Conservation (phyloP, 2,888 invertebrate genomes). For the Netelia melanura region DNA sequence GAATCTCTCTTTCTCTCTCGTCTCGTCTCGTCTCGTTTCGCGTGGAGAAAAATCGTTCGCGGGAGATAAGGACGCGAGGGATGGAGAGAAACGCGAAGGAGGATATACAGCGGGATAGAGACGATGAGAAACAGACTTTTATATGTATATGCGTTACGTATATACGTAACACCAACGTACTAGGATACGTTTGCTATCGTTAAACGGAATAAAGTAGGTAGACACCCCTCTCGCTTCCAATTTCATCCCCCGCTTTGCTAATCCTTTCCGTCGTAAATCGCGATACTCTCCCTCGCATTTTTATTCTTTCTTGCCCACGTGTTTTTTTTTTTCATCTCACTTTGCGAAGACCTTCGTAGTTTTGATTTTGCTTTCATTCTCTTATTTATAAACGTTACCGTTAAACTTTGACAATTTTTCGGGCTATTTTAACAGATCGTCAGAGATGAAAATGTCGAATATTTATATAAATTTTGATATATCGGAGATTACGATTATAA, state of each 20-base stretch:
- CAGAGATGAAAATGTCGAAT: too few relatives aligned
- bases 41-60: constrained; percentile 57
- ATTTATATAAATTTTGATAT: too few relatives aligned
- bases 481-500: too few relatives aligned
- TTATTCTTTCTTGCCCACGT: constrained; percentile 11
- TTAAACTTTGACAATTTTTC: too few relatives aligned
- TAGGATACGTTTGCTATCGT: constrained; percentile 56
- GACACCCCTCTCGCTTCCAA: constrained; percentile 57
- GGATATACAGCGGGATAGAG: constrained; percentile 34
- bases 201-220: constrained; percentile 66
- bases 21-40: constrained; percentile 50
- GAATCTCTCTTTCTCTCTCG: constrained; percentile 20
- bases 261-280: constrained; percentile 64
- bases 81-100: constrained; percentile 47
- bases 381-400: background rate
- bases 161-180: constrained; percentile 13
- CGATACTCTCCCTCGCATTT: constrained; percentile 30
- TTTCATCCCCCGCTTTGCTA: constrained; percentile 64
- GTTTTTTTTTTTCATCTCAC: background rate
- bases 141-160: constrained; percentile 20
- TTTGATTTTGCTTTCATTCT: constrained; percentile 19
- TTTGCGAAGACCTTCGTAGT: background rate
- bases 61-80: constrained; percentile 54
- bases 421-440: too few relatives aligned
- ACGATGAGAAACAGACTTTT: constrained; percentile 39